Percentiles rank a stretch among this genome's conserved stretches.
These are phyloP conservation scores for Cyprinus carpio DNA, from an alignment of 2,113 vertebrate species.

Conservation along the genomic window DNA sequence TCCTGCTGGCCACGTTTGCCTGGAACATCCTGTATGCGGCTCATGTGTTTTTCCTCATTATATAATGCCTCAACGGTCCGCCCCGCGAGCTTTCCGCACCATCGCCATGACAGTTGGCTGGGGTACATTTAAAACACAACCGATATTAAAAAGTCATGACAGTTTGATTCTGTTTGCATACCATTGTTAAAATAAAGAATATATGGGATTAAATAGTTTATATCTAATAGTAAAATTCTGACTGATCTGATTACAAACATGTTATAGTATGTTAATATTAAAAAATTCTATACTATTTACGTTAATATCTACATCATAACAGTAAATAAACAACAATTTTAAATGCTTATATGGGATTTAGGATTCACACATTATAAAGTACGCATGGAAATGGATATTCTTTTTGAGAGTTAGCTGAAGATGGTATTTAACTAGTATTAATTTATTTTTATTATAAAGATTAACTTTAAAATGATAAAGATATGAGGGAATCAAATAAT, in stretches of 20 bases:
- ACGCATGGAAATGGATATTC: not conserved
- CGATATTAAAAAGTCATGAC: not conserved
- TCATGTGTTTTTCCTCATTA: slow-evolving; percentile 67
- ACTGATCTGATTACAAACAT: not conserved
- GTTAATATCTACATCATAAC: not conserved
- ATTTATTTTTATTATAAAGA: not conserved
- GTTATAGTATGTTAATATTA: not conserved
- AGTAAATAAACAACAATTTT: not conserved
- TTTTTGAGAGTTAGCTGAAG: not conserved
- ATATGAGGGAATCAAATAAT: not conserved
- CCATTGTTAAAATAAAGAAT: no score
- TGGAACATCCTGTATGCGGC: slow-evolving; percentile 70
- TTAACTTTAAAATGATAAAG: not conserved
- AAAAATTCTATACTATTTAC: not conserved
- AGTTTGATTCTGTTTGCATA: not conserved
- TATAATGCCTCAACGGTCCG: slow-evolving; percentile 60
- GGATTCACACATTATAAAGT: not conserved
- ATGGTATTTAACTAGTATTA: no score
- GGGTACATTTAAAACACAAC: slow-evolving; percentile 55
- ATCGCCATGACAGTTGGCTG: slow-evolving; percentile 58
- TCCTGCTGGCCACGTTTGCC: slow-evolving; percentile 72
- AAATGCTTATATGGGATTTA: not conserved
- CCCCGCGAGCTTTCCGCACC: slow-evolving; percentile 57
- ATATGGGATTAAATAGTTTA: no score
- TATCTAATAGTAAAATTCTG: not conserved